These are phyloP conservation scores for Orcinus orca DNA, from an alignment of 2,113 vertebrate genomes.

Conservation along the genomic window DNA sequence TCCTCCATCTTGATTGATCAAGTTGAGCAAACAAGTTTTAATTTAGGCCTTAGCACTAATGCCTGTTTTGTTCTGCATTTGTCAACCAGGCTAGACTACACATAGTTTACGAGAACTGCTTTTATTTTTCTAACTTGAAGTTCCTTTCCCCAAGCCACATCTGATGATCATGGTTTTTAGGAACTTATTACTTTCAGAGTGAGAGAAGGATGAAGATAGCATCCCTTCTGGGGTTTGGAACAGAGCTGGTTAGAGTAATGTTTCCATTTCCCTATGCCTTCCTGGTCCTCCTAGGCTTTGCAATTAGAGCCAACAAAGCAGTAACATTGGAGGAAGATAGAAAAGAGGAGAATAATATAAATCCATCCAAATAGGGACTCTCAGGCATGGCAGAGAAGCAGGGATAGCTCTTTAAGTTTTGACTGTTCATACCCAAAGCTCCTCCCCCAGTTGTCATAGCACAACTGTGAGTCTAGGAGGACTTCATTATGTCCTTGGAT, in stretches of 20 bases:
- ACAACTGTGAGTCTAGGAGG: not conserved
- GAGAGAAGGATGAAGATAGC: not conserved
- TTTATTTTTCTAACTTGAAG: not conserved
- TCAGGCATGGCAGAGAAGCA: not conserved
- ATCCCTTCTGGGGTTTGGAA: not conserved
- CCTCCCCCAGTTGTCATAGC: not conserved
- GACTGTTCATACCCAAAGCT: not conserved
- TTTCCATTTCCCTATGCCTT: not conserved
- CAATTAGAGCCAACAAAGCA: not conserved
- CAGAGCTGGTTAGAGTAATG: not conserved
- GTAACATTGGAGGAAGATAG: not conserved
- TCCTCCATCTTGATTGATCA: not conserved
- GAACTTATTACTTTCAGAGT: not conserved
- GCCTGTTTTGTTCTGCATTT: not conserved
- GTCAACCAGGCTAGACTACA: not conserved
- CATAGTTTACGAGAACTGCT: not conserved
- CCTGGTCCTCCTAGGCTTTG: not conserved
- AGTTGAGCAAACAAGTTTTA: not conserved
- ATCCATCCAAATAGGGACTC: not conserved
- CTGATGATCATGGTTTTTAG: not conserved
- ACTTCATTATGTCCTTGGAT: not conserved
- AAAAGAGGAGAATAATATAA: not conserved
- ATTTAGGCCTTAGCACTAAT: not conserved
- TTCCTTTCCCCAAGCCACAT: not conserved
- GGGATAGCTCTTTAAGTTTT: not conserved